These are phyloP conservation scores for Athene noctua DNA, from an alignment of 2,113 vertebrate species.

Conservation along the genomic window DNA sequence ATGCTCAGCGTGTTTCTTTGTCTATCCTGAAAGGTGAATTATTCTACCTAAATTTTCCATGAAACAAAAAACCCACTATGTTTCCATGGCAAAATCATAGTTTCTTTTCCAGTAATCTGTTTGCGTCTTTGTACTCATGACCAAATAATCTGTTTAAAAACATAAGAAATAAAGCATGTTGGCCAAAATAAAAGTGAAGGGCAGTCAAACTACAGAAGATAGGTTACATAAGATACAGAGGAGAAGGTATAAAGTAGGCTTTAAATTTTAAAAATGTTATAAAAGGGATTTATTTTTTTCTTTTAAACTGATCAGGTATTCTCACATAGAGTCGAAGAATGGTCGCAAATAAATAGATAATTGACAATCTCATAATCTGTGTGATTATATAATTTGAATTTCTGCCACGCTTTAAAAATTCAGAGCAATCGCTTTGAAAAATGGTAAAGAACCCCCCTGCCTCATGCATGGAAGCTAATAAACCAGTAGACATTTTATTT, in stretches of 20 bases:
- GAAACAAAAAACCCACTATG: not conserved
- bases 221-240: not conserved
- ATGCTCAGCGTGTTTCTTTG: not conserved
- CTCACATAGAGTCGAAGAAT: not conserved
- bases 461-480: not conserved
- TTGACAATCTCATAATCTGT: fast-evolving
- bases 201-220: not conserved
- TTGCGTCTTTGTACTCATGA: not conserved
- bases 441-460: not conserved
- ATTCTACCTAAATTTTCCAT: not conserved
- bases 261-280: not conserved
- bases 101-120: not conserved
- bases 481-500: not conserved
- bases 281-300: not conserved
- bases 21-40: not conserved
- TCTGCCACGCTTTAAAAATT: not conserved
- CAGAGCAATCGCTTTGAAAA: not conserved
- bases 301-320: not conserved
- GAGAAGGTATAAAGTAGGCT: not conserved
- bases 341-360: not conserved
- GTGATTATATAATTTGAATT: not conserved
- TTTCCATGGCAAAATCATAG: constrained; percentile 12
- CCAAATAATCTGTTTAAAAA: not conserved
- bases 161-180: not conserved
- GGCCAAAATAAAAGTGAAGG: not conserved